Base-by-base conservation (phyloP, 2,888 invertebrate genomes). In the Merodon equestris region DNA sequence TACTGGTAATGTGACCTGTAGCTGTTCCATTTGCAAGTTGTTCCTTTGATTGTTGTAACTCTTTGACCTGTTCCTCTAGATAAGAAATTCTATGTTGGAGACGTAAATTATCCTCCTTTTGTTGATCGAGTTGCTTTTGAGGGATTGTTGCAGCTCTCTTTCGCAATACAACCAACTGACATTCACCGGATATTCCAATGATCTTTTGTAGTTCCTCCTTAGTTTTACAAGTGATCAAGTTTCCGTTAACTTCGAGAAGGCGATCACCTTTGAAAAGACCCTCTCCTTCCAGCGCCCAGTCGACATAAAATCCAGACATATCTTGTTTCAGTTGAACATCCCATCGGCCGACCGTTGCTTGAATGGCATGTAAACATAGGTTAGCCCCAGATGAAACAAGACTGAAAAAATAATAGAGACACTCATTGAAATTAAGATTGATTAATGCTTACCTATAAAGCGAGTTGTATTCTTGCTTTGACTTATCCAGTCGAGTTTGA, bases 81-180 rank as follows among this genome's bases (percentile, higher is more conserved):
- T 96, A 96, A 1, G 95, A 95, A 84, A 96, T 96, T 83, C 96
- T 91, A 88, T 96, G 96, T 12, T 95, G 95, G 73, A 96, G 91
- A 57, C 96, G 91, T 75, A 95, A 92, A 89, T 96, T 96, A 88
- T 96, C 96, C 17, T 93, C 91, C 84, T 93, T 92, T 15, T 90
- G 87, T 75, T 87, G 87, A 38, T 87, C 84, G 0, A 88, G 79
- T 64, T 88, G 88, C 70, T 89, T 88, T 47, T 89, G 88, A 1
- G 88, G 88, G 63, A 87, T 87, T 2, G 85, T 83, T 13, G 85
- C 83, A 5, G 83, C 84, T 72, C 84, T 88, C 82, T 85, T 89
- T 44, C 88, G 84, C 68, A 87, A 73, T 47, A 88, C 88, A 13
- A 88, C 88, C 79, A 88, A 84, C 81, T 88, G 88, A 60, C 88